Percentiles rank a stretch among this genome's conserved stretches.
Conservation (phyloP, 35 echinoderm and acorn worm genomes). For the Antedon bifida region DNA sequence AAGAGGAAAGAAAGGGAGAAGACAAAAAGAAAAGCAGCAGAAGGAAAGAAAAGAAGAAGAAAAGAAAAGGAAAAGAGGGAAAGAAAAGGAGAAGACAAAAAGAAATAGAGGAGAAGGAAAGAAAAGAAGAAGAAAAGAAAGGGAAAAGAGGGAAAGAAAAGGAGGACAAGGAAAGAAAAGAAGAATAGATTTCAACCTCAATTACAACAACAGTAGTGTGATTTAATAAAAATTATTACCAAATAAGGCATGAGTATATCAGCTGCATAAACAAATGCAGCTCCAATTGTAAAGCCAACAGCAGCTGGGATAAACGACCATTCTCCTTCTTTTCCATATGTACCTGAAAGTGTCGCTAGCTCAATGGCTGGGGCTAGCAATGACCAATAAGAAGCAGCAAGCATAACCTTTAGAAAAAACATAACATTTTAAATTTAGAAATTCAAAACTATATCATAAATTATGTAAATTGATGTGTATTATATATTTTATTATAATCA, state of each 20-base stretch:
- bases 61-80: too few species aligned
- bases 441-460: neutral
- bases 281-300: constrained; percentile 62
- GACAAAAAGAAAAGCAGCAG: too few species aligned
- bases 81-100: too few species aligned
- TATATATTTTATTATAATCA: too few species aligned
- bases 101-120: too few species aligned
- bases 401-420: constrained; percentile 61
- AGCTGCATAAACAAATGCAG: constrained; percentile 68
- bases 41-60: too few species aligned
- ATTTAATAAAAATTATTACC: constrained; percentile 16
- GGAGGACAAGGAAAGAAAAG: too few species aligned
- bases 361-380: constrained; percentile 88
- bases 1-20: neutral
- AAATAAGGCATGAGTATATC: constrained; percentile 66
- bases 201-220: too few species aligned
- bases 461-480: too few species aligned
- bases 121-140: too few species aligned
- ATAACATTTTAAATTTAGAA: neutral
- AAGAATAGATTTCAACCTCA: too few species aligned
- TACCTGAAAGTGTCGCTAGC: constrained; percentile 47
- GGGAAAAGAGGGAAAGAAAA: too few species aligned
- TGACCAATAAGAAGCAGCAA: constrained; percentile 92
- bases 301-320: constrained; percentile 61
- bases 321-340: constrained; percentile 28